phyloP scores from a whole-genome alignment of 2,797 vertebrate genomes.

The Myotis pilosus region DNA sequence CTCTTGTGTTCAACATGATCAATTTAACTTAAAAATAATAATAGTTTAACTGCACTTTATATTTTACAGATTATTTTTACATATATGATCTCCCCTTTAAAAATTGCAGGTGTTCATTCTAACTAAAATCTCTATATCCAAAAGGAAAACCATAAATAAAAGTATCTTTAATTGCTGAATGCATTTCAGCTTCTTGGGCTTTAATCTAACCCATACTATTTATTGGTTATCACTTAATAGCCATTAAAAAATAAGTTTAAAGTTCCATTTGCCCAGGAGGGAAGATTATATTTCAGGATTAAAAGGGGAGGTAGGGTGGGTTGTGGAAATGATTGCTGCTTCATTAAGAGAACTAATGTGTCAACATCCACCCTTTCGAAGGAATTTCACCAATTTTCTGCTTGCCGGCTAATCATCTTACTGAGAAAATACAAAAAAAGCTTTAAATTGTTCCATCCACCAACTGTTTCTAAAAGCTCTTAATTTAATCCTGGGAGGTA shows the following conservation, averaged over 20 bases:
- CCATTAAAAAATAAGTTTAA: background rate
- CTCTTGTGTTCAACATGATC: background rate
- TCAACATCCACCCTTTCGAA: slow-evolving; percentile 5
- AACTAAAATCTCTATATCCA: slow-evolving; percentile 24
- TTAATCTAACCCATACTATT: slow-evolving; percentile 48
- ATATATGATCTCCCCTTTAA: background rate
- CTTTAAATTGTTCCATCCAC: slow-evolving; percentile 57
- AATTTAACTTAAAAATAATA: slow-evolving; percentile 25
- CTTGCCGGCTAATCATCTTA: slow-evolving; percentile 66
- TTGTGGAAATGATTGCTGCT: background rate
- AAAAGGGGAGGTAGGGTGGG: background rate
- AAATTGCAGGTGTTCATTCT: slow-evolving; percentile 34
- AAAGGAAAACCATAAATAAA: slow-evolving; percentile 55
- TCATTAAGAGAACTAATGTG: slow-evolving; percentile 40
- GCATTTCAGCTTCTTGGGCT: slow-evolving; percentile 15
- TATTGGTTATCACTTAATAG: slow-evolving; percentile 2
- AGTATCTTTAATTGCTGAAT: slow-evolving; percentile 61
- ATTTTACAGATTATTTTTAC: slow-evolving; percentile 7
- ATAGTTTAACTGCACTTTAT: background rate
- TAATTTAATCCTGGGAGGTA: slow-evolving; percentile 71
- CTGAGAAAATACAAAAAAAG: slow-evolving; percentile 62
- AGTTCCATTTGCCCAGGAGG: slow-evolving; percentile 35
- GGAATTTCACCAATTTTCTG: slow-evolving; percentile 67
- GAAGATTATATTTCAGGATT: slow-evolving; percentile 62
- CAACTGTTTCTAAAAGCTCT: slow-evolving; percentile 69